Base-by-base conservation (phyloP, 2,888 invertebrate genomes). In the Drosophila kambysellisi region DNA sequence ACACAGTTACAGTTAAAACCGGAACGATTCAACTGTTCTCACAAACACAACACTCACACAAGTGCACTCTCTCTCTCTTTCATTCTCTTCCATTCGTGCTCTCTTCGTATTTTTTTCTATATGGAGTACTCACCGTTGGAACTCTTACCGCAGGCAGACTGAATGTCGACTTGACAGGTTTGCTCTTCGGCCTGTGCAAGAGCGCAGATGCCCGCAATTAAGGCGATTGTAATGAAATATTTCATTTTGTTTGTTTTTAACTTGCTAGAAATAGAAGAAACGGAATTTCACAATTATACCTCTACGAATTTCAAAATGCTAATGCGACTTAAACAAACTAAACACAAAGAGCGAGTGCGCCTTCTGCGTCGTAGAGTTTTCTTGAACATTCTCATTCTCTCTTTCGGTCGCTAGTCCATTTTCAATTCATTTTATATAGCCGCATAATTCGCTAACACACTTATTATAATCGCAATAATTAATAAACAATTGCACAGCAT, bases 191-290 rank as follows among this genome's bases (percentile, higher is more conserved):
- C 83, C 64, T 80, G 82, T 32, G 83, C 88, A 69, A 93, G 88
- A 71, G 94, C 93, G 33, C 94, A 94, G 25, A 95, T 92, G 76
- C 83, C 82, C 75, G 85, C 90, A 68, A 95, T 78, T 12, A 94
- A 93, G 84, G 94, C 92, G 69, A 95, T 91, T 82, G 94, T 89
- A 77, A 94, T 91, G 73, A 95, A 91, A 76, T 93, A 89, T 94
- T 95, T 95, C 96, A 96, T 88, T 35, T 77, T 81, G 43, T 66
- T 66, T 69, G 62, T 70, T 66, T 66, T 73, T 52, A 52, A 57
- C 69, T 79, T 52, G 56, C 71, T 78, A 74, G 69, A 74, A 77
- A 61, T 53, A 70, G 51, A 69, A 56, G 29, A 62, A 62, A 57
- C 12, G 46, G 20, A 69, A 79, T 89, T 83, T 88, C 87, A 88